Percentiles rank a stretch among this genome's conserved stretches.
phyloP scores from a whole-genome alignment of 2,888 invertebrate species.

The Thelaira solivaga region DNA sequence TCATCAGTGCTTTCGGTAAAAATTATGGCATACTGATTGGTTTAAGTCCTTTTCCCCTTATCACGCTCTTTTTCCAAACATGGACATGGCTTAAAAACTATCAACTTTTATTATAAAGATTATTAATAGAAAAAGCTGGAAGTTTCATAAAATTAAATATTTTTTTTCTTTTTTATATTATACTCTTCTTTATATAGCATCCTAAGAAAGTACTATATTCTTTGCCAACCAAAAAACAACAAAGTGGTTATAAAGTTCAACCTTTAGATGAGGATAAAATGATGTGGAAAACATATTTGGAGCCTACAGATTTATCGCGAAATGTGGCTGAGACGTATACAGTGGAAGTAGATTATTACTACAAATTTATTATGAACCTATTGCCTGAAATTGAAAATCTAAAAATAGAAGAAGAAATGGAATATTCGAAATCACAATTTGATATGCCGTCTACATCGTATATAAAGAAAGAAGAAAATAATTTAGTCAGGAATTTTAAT shows the following conservation, averaged over 20 bases:
- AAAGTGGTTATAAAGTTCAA: constrained; percentile 58
- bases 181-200: constrained; percentile 55
- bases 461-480: neutral
- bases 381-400: constrained; percentile 62
- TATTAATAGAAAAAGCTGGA: neutral
- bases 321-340: constrained; percentile 79
- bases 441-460: constrained; percentile 57
- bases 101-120: neutral
- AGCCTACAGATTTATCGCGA: constrained; percentile 84
- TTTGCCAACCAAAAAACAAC: constrained; percentile 65
- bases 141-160: neutral
- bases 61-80: too few relatives aligned
- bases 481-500: neutral
- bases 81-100: too few relatives aligned
- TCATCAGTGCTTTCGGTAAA: too few relatives aligned
- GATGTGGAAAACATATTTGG: constrained; percentile 76
- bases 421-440: constrained; percentile 67
- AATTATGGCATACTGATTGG: too few relatives aligned
- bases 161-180: neutral
- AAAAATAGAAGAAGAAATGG: constrained; percentile 62
- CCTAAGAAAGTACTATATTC: constrained; percentile 68
- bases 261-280: constrained; percentile 49
- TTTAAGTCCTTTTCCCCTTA: too few relatives aligned
- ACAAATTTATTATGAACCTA: constrained; percentile 79
- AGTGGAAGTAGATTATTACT: constrained; percentile 85